phyloP scores from a whole-genome alignment of 2,797 vertebrate genomes.

The Loriculus beryllinus region DNA sequence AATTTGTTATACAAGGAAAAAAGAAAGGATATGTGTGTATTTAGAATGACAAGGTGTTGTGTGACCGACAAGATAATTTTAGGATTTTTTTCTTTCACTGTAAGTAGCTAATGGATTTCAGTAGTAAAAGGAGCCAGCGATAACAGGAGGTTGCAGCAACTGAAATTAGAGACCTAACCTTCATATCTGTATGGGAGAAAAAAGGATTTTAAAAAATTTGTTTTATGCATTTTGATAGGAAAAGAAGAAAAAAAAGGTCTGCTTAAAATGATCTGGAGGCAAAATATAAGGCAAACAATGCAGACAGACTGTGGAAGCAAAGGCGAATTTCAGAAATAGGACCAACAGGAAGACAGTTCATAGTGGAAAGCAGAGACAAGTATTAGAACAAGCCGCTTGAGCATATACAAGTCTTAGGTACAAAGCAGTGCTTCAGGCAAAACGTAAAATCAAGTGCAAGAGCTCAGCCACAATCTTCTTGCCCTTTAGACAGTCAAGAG shows the following conservation, averaged over 20 bases:
- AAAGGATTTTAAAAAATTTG: background rate
- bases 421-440: background rate
- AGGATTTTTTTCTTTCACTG: background rate
- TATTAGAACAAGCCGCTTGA: background rate
- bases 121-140: background rate
- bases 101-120: background rate
- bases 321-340: background rate
- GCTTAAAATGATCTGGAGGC: background rate
- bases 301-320: background rate
- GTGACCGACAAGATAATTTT: background rate
- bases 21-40: background rate
- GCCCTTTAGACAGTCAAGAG: background rate
- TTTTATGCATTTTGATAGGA: background rate
- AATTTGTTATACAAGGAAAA: background rate
- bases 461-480: background rate
- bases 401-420: background rate
- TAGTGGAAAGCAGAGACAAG: background rate
- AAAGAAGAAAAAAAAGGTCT: rapidly evolving
- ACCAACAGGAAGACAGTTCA: background rate
- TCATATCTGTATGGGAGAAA: rapidly evolving
- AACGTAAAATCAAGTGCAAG: background rate
- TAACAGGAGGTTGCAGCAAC: background rate
- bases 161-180: background rate
- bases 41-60: background rate
- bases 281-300: background rate